Conservation (phyloP, 2,113 vertebrate genomes). For the Cavia aperea region DNA sequence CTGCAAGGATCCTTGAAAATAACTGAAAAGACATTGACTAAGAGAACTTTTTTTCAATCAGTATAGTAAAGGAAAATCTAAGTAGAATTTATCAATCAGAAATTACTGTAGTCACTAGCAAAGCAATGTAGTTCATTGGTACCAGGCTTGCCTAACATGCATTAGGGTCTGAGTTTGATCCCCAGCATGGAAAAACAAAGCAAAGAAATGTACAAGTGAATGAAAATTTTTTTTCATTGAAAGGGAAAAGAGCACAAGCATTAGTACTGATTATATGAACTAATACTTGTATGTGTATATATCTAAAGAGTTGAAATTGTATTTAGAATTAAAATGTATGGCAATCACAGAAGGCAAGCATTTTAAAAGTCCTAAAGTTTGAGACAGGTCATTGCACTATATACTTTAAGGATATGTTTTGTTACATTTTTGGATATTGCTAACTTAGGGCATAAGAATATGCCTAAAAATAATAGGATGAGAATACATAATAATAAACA, state of each 20-base stretch:
- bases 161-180: not conserved
- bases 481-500: not conserved
- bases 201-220: not conserved
- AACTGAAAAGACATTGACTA: not conserved
- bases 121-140: not conserved
- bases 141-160: not conserved
- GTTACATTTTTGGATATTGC: not conserved
- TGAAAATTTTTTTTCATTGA: not conserved
- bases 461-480: not conserved
- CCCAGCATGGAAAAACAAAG: not conserved
- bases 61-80: not conserved
- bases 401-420: not conserved
- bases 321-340: not conserved
- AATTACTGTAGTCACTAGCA: not conserved
- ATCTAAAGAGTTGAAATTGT: not conserved
- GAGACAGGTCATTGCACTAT: not conserved
- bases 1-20: not conserved
- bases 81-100: not conserved
- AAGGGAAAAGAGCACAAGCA: not conserved
- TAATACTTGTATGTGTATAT: not conserved
- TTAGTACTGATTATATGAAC: not conserved
- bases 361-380: not conserved
- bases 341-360: not conserved
- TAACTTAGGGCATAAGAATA: not conserved
- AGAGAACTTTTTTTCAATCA: constrained; percentile 20